Evolutionary conservation across 2,888 invertebrate genomes (phyloP), one percentile per base, ranked within the genome.

Genomic region (Biston betularia): DNA sequence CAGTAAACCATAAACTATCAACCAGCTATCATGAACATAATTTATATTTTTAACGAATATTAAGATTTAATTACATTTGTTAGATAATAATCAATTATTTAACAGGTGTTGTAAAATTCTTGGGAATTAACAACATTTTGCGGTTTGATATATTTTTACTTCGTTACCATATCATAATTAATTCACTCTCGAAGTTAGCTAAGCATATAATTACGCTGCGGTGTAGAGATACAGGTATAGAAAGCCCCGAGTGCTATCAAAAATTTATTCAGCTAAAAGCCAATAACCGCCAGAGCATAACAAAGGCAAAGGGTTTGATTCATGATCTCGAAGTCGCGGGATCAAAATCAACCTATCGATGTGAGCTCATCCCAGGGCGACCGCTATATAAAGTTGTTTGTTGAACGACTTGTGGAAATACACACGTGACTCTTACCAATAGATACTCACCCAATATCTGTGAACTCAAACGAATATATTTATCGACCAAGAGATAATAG

Each of bases 271-370:
- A 10, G 45, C 15, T 53, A 38, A 59, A 60, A 59, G 55, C 45
- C 64, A 60, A 59, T 55, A 60, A 55, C 34, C 61, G 61, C 53
- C 52, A 55, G 59, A 65, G 34, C 61, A 50, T 61, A 61, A 56
- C 61, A 52, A 50, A 49, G 60, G 56, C 60, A 61, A 57, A 66
- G 53, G 61, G 56, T 61, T 57, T 61, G 61, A 66, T 66, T 61
- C 56, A 50, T 50, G 65, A 53, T 42, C 52, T 42, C 33, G 24
- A 61, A 57, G 48, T 61, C 50, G 44, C 56, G 60, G 8, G 61
- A 52, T 61, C 61, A 66, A 57, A 65, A 61, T 24, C 61, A 44
- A 56, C 35, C 56, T 52, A 65, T 46, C 46, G 65, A 61, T 33
- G 60, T 65, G 65, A 56, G 61, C 55, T 65, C 65, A 56, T 52